These are phyloP conservation scores for Bovichtus diacanthus DNA, from an alignment of 2,797 vertebrate species.

Conservation along the genomic window DNA sequence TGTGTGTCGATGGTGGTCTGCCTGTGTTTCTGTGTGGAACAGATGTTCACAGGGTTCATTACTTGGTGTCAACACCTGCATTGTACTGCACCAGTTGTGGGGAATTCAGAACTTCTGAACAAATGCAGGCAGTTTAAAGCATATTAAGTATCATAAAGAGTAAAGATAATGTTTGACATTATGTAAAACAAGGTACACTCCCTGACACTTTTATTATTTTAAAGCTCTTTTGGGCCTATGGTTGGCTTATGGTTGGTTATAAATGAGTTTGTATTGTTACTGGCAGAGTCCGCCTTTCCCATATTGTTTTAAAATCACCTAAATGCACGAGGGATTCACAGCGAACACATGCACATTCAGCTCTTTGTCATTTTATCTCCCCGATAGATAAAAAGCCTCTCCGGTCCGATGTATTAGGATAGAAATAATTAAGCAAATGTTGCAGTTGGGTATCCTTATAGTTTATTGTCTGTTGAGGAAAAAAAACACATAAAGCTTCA, in stretches of 20 bases:
- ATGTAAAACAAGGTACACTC: background rate
- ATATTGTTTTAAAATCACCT: background rate
- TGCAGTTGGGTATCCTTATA: background rate
- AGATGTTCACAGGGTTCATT: conserved; percentile 56
- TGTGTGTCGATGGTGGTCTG: conserved; percentile 30
- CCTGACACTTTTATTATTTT: background rate
- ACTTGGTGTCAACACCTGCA: conserved; percentile 63
- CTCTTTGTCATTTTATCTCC: conserved; percentile 14
- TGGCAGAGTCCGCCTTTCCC: background rate
- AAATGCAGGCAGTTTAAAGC: conserved; percentile 1
- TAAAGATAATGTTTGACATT: background rate
- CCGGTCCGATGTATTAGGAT: background rate
- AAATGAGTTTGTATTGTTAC: background rate
- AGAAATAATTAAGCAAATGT: conserved; percentile 7
- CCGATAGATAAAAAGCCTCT: background rate
- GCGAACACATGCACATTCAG: background rate
- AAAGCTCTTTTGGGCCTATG: background rate
- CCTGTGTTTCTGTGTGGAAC: conserved; percentile 39
- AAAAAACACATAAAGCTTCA: background rate
- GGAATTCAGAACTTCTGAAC: conserved; percentile 11
- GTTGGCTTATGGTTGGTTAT: background rate
- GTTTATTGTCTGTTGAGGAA: conserved; percentile 38
- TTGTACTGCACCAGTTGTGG: conserved; percentile 73
- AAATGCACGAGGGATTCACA: background rate
- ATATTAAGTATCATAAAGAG: background rate